These are phyloP conservation scores for Orthosia gracilis DNA, from an alignment of 2,888 invertebrate genomes.

Conservation along the genomic window DNA sequence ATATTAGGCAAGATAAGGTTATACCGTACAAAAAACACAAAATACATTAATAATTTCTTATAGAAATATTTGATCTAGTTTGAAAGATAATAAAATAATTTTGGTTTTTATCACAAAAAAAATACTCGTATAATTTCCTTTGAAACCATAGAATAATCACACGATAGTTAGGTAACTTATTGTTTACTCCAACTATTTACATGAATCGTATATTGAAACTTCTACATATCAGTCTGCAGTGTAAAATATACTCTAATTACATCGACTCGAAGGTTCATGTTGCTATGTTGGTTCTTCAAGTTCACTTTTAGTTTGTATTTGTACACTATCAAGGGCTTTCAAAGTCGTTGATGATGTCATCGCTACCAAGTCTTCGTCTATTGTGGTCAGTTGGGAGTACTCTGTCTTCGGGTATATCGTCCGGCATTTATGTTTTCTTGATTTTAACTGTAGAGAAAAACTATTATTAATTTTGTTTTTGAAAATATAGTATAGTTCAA, in stretches of 20 bases:
- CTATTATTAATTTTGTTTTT: background rate
- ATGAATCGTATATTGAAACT: conserved; percentile 79
- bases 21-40: conserved; percentile 1
- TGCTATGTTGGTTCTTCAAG: conserved; percentile 88
- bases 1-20: conserved; percentile 19
- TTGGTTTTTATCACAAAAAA: conserved; percentile 41
- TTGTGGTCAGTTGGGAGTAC: conserved; percentile 86
- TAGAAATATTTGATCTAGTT: conserved; percentile 55
- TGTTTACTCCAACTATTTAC: conserved; percentile 74
- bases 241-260: conserved; percentile 83
- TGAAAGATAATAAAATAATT: conserved; percentile 48
- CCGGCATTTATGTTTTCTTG: conserved; percentile 78
- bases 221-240: conserved; percentile 90
- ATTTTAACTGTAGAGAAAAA: conserved; percentile 78
- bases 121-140: conserved; percentile 36
- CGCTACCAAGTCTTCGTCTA: conserved; percentile 85
- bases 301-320: conserved; percentile 74
- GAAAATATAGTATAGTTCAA: background rate
- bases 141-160: conserved; percentile 54
- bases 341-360: conserved; percentile 81
- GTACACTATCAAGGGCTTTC: conserved; percentile 72
- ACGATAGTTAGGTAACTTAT: conserved; percentile 59
- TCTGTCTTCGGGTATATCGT: conserved; percentile 82
- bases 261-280: conserved; percentile 78
- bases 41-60: conserved; percentile 45